phyloP scores from a whole-genome alignment of 2,113 vertebrate species.

The Cheirogaleus medius region DNA sequence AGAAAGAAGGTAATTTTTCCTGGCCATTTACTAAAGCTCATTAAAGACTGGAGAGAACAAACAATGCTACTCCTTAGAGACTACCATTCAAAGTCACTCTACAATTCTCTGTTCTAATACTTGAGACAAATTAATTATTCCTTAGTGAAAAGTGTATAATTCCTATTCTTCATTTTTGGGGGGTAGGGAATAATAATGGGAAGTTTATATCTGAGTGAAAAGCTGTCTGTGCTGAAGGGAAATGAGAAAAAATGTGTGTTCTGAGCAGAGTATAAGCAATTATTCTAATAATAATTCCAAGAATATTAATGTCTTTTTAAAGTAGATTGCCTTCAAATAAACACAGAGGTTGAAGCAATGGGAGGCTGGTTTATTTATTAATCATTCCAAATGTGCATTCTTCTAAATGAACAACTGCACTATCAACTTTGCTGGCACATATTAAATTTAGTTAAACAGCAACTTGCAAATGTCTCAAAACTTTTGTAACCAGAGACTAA shows the following conservation, averaged over 20 bases:
- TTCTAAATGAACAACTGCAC: slow-evolving; percentile 85
- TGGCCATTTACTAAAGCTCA: slow-evolving; percentile 98
- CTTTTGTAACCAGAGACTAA: slow-evolving; percentile 90
- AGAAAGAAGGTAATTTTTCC: slow-evolving; percentile 95
- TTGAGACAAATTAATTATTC: slow-evolving; percentile 99
- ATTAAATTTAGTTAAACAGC: slow-evolving; percentile 88
- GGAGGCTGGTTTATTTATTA: slow-evolving; percentile 87
- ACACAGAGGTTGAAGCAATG: slow-evolving; percentile 86
- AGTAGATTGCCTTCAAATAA: slow-evolving; percentile 94
- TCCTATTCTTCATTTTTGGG: slow-evolving; percentile 91
- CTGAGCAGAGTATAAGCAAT: slow-evolving; percentile 93
- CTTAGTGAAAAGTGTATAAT: slow-evolving; percentile 96
- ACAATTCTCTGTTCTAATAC: slow-evolving; percentile 98
- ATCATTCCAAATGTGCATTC: slow-evolving; percentile 85
- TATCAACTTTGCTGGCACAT: slow-evolving; percentile 84
- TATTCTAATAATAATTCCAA: slow-evolving; percentile 95
- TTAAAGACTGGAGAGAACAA: slow-evolving; percentile 96
- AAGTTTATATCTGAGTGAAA: slow-evolving; percentile 92
- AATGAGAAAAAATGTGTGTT: slow-evolving; percentile 92
- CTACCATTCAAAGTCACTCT: slow-evolving; percentile 96
- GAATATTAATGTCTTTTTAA: slow-evolving; percentile 94
- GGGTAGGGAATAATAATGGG: slow-evolving; percentile 90
- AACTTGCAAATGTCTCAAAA: slow-evolving; percentile 89
- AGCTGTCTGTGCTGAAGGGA: slow-evolving; percentile 93
- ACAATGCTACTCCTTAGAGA: slow-evolving; percentile 98